Evolutionary conservation across 1,140 invertebrate species (phyloP).

Genomic region (Pseudachorutes palmiensis): DNA sequence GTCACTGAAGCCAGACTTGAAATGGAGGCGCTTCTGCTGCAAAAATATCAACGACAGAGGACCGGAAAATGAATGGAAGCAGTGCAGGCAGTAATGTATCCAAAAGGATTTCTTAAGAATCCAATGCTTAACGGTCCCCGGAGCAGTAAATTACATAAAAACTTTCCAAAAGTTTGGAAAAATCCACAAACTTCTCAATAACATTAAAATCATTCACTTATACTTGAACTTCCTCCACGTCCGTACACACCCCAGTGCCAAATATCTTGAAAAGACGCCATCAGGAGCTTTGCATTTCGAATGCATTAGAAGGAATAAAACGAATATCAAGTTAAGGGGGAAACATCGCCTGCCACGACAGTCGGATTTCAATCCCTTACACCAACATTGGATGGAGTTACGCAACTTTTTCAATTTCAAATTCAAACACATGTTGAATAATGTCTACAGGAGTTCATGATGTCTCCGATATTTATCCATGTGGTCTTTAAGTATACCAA

Average conservation of each 20-base stretch:
- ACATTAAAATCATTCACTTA: slow-evolving; percentile 15
- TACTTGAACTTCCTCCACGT: too few species aligned
- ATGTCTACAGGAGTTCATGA: too few species aligned
- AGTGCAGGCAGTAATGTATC: background rate
- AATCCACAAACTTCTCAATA: slow-evolving; percentile 4
- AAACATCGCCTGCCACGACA: too few species aligned
- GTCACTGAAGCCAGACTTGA: too few species aligned
- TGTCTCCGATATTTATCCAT: too few species aligned
- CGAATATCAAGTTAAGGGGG: too few species aligned
- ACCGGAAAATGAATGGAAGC: background rate
- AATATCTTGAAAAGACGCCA: too few species aligned
- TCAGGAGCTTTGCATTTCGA: too few species aligned
- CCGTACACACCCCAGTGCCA: too few species aligned
- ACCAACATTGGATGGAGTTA: background rate
- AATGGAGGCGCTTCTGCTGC: background rate
- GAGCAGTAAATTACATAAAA: slow-evolving; percentile 5
- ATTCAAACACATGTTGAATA: background rate
- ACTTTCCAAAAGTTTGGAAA: background rate
- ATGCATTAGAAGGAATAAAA: too few species aligned
- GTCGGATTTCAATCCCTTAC: background rate
- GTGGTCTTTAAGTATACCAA: too few species aligned
- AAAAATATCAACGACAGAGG: background rate
- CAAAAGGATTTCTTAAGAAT: too few species aligned
- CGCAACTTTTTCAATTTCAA: background rate
- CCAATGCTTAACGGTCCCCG: background rate